Evolutionary conservation across 2,797 vertebrate species (phyloP), one percentile per base, ranked within the genome.

Genomic region (Centroberyx gerrardi): DNA sequence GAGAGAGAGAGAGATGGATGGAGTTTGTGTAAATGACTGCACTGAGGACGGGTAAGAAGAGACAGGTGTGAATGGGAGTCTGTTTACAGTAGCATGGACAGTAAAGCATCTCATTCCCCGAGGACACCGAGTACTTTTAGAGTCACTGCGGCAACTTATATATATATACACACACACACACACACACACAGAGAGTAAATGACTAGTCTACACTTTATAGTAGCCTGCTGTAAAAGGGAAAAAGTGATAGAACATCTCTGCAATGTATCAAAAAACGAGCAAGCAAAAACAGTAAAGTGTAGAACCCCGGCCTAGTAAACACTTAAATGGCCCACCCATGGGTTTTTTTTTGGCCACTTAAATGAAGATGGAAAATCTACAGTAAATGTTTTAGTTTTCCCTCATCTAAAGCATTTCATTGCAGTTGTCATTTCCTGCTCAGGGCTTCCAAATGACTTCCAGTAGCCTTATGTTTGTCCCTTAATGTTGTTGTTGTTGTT

Each of bases 21-120:
- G 58, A 86, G 77, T 78, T 68, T 60, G 65, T 71, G 79, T 62
- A 82, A 85, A 88, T 59, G 72, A 76, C 73, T 83, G 74, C 66
- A 69, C 72, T 72, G 60, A 69, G 5, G 38, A 62, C 68, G 36
- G 54, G 49, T 52, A 60, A 59, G 73, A 85, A 59, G 73, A 85
- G 79, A 87, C 76, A 78, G 77, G 69, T 83, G 65, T 84, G 85
- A 78, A 74, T 76, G 77, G 75, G 74, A 84, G 74, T 78, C 56
- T 84, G 82, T 87, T 85, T 76, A 78, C 81, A 70, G 73, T 53
- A 54, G 62, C 81, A 73, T 78, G 81, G 68, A 76, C 73, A 68
- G 78, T 80, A 82, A 82, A 82, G 80, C 62, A 76, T 64, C 84
- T 77, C 66, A 74, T 81, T 82, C 68, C 87, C 87, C 68, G 29